These are phyloP conservation scores for Gallinago nigripennis DNA, from an alignment of 2,797 vertebrate species.

Conservation along the genomic window DNA sequence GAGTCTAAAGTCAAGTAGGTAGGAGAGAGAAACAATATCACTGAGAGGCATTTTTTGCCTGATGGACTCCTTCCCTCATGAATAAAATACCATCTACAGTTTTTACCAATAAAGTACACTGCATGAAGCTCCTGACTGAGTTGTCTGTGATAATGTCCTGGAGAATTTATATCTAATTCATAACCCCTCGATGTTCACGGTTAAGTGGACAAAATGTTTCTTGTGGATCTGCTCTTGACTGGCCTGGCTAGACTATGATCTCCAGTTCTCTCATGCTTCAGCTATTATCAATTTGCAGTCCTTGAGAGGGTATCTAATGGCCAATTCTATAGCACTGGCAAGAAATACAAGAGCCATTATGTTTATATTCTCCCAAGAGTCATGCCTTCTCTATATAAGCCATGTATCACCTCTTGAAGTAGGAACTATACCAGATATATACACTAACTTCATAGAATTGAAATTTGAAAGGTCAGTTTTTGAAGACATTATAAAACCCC, in stretches of 20 bases:
- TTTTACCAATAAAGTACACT: neutral
- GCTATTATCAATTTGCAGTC: neutral
- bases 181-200: neutral
- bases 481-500: neutral
- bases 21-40: neutral
- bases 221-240: neutral
- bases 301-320: neutral
- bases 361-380: neutral
- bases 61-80: neutral
- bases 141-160: neutral
- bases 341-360: neutral
- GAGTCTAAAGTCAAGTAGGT: neutral
- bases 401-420: neutral
- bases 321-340: neutral
- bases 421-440: neutral
- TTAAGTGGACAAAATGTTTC: neutral
- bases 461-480: neutral
- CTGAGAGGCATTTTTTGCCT: neutral
- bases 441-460: neutral
- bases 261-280: neutral
- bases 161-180: neutral
- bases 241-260: neutral
- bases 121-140: neutral
- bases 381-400: neutral
- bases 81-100: neutral